Evolutionary conservation across 1,140 invertebrate genomes (phyloP), one percentile per base, ranked within the genome.

Genomic region (Drosophila simulans): DNA sequence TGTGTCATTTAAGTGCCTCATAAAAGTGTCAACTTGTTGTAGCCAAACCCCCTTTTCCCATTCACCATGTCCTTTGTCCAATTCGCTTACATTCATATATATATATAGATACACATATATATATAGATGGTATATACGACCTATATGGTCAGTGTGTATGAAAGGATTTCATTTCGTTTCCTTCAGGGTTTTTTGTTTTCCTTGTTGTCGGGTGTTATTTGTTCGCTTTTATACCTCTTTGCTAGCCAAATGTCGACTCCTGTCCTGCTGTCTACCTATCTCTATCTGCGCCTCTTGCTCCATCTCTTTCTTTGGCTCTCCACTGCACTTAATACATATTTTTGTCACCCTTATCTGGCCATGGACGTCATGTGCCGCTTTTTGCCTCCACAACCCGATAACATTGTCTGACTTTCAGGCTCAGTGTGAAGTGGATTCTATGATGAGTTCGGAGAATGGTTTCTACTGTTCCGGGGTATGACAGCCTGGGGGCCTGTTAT

Each of bases 1-100:
- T 85, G 73, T 88, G 83, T 88, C 83, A 88, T 82, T 88, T 88
- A 88, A 88, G 83, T 82, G 83, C 83, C 83, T 88, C 83, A 88
- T 88, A 88, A 88, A 88, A 88, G 83, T 88, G 83, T 88, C 83
- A 88, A 88, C 83, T 88, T 88, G 79, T 88, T 79, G 78, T 77
- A 69, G 77, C 54, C 4, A 34, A 43, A 22, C 59, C 43, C 58
- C 48, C 53, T 35, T 15, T 13, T 25, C 37, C 15, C 46, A 66
- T 52, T 65, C 64, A 20, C 54, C 43, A 52, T 53, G 35, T 62
- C 53, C 54, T 77, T 69, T 69, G 63, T 77, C 39, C 58, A 40
- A 43, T 59, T 77, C 57, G 49, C 70, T 40, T 40, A 53, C 59
- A 46, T 56, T 45, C 43, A n/a, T 17, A 17, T 17, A 17, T 17